Evolutionary conservation across 1,140 invertebrate species (phyloP).

Genomic region (Mesaphorura yosii): DNA sequence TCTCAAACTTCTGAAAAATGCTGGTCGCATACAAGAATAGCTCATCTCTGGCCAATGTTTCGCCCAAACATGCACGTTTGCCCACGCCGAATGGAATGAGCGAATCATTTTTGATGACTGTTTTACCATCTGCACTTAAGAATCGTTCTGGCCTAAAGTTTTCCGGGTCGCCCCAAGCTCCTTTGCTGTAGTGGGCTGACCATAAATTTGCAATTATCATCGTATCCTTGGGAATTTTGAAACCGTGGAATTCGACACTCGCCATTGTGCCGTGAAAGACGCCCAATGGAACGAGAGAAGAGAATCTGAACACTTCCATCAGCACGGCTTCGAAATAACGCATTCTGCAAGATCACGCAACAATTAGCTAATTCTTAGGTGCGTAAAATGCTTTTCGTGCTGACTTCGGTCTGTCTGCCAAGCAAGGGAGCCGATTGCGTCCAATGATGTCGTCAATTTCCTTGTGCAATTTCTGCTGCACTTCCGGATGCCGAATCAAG

Average conservation of each 20-base stretch:
- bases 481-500: slow-evolving; percentile 70
- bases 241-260: slow-evolving; percentile 32
- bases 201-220: slow-evolving; percentile 37
- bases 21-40: slow-evolving; percentile 6
- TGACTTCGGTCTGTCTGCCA: slow-evolving; percentile 58
- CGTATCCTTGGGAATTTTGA: slow-evolving; percentile 34
- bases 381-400: slow-evolving; percentile 24
- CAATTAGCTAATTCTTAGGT: neutral
- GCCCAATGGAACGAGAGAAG: slow-evolving; percentile 44
- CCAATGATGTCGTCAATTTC: slow-evolving; percentile 77
- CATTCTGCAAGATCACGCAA: slow-evolving; percentile 28
- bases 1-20: slow-evolving; percentile 2
- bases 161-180: slow-evolving; percentile 38
- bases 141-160: slow-evolving; percentile 40
- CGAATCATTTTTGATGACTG: neutral
- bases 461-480: slow-evolving; percentile 66
- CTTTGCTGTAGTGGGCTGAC: slow-evolving; percentile 36
- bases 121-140: slow-evolving; percentile 29
- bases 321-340: slow-evolving; percentile 48
- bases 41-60: slow-evolving; percentile 6
- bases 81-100: slow-evolving; percentile 9
- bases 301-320: slow-evolving; percentile 44
- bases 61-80: slow-evolving; percentile 2
- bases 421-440: slow-evolving; percentile 48
- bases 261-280: slow-evolving; percentile 37